Evolutionary conservation across 2,888 invertebrate genomes (phyloP).

Genomic region (Orthosia cruda): DNA sequence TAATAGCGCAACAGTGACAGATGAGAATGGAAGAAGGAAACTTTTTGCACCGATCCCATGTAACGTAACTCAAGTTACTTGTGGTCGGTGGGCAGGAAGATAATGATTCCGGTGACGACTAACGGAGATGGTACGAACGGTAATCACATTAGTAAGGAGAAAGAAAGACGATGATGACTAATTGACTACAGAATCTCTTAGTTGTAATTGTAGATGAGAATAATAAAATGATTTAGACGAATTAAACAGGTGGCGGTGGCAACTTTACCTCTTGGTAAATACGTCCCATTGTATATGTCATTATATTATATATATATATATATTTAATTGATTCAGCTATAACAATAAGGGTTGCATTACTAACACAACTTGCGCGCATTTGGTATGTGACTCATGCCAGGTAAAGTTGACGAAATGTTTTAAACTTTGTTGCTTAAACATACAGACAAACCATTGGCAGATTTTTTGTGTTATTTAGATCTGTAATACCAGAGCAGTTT

Average conservation of each 20-base stretch:
- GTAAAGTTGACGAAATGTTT: background rate
- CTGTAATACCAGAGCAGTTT: background rate
- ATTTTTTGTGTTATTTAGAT: background rate
- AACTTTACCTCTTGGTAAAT: conserved; percentile 18
- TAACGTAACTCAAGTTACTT: no score
- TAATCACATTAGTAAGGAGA: background rate
- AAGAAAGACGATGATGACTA: background rate
- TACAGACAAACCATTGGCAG: conserved; percentile 8
- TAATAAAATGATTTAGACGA: background rate
- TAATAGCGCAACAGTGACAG: no score
- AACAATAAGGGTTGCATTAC: conserved; percentile 16
- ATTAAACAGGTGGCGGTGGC: background rate
- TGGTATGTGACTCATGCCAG: conserved; percentile 18
- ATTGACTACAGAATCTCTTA: background rate
- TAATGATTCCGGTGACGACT: no score
- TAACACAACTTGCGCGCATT: conserved; percentile 18
- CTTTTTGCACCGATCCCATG: no score
- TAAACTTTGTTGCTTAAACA: background rate
- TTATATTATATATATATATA: conserved; percentile 3
- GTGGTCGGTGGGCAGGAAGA: no score
- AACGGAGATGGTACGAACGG: no score
- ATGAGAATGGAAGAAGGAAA: background rate
- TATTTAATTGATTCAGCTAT: conserved; percentile 1
- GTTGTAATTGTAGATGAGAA: background rate
- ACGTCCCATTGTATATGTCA: conserved; percentile 13